Evolutionary conservation across 2,888 invertebrate genomes (phyloP).

Genomic region (Leptura quadrifasciata): DNA sequence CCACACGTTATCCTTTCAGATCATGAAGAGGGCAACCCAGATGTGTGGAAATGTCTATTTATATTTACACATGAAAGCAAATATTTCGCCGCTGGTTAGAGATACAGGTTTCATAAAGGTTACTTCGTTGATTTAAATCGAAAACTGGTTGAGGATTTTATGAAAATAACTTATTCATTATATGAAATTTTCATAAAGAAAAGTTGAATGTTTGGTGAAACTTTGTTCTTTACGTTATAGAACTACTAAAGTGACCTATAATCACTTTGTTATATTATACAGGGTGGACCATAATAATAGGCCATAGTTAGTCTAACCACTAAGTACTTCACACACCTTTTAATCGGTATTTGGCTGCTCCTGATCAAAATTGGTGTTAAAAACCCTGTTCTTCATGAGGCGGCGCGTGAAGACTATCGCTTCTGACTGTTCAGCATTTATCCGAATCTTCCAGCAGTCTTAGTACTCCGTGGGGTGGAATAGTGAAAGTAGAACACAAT

Average conservation of each 20-base stretch:
- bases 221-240: neutral
- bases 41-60: slow-evolving; percentile 44
- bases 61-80: slow-evolving; percentile 48
- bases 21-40: slow-evolving; percentile 32
- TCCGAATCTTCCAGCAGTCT: no score
- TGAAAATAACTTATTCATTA: neutral
- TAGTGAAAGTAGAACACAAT: no score
- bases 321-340: no score
- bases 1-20: slow-evolving; percentile 34
- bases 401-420: no score
- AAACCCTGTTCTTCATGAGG: no score
- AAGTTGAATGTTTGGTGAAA: neutral
- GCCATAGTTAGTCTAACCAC: no score
- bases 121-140: slow-evolving; percentile 13
- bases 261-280: neutral
- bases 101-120: slow-evolving; percentile 22
- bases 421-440: no score
- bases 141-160: neutral
- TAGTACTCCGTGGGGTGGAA: no score
- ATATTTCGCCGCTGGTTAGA: slow-evolving; percentile 22
- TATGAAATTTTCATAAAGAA: neutral
- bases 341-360: no score
- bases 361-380: no score
- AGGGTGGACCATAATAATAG: no score
- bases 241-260: neutral